phyloP scores from a whole-genome alignment of 2,113 vertebrate species.

The Lepidothrix coronata region DNA sequence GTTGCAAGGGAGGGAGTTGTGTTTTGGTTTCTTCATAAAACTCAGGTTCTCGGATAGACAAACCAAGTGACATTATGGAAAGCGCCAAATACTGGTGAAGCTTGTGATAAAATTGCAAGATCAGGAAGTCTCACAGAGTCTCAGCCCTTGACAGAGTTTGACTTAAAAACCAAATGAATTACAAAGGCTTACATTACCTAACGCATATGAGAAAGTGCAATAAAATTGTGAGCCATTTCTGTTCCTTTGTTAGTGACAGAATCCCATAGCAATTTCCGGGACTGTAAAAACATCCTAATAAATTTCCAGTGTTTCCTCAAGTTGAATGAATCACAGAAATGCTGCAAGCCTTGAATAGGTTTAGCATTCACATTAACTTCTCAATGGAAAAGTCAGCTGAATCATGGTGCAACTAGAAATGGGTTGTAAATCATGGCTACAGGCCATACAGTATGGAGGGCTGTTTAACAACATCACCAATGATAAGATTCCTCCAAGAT shows the following conservation, averaged over 20 bases:
- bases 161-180: slow-evolving; percentile 44
- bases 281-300: slow-evolving; percentile 76
- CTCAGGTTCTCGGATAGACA: background rate
- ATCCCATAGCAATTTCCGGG: slow-evolving; percentile 70
- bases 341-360: slow-evolving; percentile 64
- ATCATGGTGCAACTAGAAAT: slow-evolving; percentile 29
- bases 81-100: background rate
- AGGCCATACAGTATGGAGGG: background rate
- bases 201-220: slow-evolving; percentile 57
- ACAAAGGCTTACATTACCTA: slow-evolving; percentile 22
- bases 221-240: slow-evolving; percentile 56
- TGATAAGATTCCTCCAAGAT: slow-evolving; percentile 42
- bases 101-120: background rate
- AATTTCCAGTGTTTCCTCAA: slow-evolving; percentile 71
- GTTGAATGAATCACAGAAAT: slow-evolving; percentile 71
- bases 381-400: slow-evolving; percentile 63
- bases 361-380: slow-evolving; percentile 40
- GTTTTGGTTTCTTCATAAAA: background rate
- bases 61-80: background rate
- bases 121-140: background rate
- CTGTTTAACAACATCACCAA: slow-evolving; percentile 31
- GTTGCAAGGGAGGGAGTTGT: background rate
- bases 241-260: slow-evolving; percentile 71
- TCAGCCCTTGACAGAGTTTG: background rate
- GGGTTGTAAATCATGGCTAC: slow-evolving; percentile 34